Evolutionary conservation across 2,888 invertebrate species (phyloP).

Genomic region (Erannis defoliaria): DNA sequence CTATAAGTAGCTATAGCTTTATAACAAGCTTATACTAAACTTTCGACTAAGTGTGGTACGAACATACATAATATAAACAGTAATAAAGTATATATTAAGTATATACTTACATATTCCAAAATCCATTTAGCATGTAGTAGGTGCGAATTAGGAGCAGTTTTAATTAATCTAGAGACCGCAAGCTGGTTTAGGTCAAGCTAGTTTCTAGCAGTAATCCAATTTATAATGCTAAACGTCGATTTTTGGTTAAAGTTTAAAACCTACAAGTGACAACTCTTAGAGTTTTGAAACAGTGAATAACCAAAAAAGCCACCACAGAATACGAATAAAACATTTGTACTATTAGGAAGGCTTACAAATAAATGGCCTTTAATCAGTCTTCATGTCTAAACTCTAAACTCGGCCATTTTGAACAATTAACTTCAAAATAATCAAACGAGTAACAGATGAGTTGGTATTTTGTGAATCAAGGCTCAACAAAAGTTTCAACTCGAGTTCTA

Average conservation of each 20-base stretch:
- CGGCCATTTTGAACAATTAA: conserved; percentile 1
- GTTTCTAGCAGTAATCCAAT: conserved; percentile 15
- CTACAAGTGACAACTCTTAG: no score
- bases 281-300: no score
- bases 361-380: not conserved
- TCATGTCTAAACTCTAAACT: not conserved
- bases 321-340: not conserved
- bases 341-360: conserved; percentile 10
- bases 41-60: not conserved
- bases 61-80: not conserved
- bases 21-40: not conserved
- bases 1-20: not conserved
- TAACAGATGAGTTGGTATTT: not conserved
- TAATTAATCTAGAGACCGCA: conserved; percentile 22
- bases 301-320: not conserved
- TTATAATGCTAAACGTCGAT: not conserved
- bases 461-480: not conserved
- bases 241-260: not conserved
- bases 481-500: no score
- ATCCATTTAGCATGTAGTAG: conserved; percentile 14
- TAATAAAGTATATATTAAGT: not conserved
- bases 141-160: conserved; percentile 20
- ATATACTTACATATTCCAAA: conserved; percentile 10
- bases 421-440: not conserved
- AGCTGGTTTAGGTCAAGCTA: conserved; percentile 14